phyloP scores from a whole-genome alignment of 2,888 invertebrate species.

The Ctena decussata region DNA sequence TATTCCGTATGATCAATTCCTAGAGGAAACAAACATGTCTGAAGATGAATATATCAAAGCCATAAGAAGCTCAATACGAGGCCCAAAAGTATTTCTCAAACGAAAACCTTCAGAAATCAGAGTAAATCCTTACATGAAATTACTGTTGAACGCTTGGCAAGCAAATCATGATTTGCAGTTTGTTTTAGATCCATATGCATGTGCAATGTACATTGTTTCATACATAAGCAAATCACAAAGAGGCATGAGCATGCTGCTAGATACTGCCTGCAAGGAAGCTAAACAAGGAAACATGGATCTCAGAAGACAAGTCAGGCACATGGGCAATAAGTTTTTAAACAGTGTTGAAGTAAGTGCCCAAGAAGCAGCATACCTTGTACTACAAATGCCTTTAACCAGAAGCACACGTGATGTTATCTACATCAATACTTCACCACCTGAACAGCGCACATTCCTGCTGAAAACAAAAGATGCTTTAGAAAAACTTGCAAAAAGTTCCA shows the following conservation, averaged over 20 bases:
- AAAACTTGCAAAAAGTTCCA: conserved; percentile 43
- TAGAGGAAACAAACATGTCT: conserved; percentile 19
- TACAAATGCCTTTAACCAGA: conserved; percentile 60
- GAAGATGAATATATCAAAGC: conserved; percentile 53
- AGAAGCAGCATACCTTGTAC: conserved; percentile 60
- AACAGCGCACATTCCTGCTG: conserved; percentile 42
- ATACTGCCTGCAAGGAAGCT: conserved; percentile 45
- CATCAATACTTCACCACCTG: conserved; percentile 44
- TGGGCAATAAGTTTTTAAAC: conserved; percentile 64
- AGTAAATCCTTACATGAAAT: conserved; percentile 56
- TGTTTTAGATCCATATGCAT: conserved; percentile 60
- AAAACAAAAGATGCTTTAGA: conserved; percentile 36
- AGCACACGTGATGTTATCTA: conserved; percentile 47
- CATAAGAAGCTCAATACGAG: conserved; percentile 36
- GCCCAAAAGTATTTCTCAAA: conserved; percentile 51
- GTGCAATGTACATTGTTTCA: conserved; percentile 64
- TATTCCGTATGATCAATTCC: not conserved
- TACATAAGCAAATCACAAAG: conserved; percentile 66
- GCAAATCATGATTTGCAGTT: conserved; percentile 68
- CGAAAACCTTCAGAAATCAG: conserved; percentile 36
- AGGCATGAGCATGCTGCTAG: conserved; percentile 57
- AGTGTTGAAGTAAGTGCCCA: conserved; percentile 65
- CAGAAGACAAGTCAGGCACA: conserved; percentile 52
- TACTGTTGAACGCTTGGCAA: conserved; percentile 49
- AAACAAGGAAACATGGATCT: conserved; percentile 27